A percentile compares a stretch with the other conserved stretches of the same genome.
Evolutionary conservation across 2,797 vertebrate genomes (phyloP).

Genomic region (Peromyscus attwateri): DNA sequence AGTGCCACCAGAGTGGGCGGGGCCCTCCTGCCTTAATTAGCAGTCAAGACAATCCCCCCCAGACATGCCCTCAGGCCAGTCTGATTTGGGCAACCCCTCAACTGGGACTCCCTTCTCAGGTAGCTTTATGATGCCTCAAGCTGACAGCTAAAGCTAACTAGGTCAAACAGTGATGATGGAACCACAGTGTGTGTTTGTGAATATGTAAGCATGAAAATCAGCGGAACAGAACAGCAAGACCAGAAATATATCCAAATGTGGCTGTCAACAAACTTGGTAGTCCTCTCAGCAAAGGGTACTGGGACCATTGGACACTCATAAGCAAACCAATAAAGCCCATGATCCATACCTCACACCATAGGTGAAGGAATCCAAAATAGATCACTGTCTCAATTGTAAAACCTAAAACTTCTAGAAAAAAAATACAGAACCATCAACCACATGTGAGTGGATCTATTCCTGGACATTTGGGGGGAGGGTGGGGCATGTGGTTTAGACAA

Average conservation of each 20-base stretch:
- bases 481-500: background rate
- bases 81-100: background rate
- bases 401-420: background rate
- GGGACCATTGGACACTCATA: background rate
- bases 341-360: background rate
- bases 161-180: background rate
- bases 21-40: background rate
- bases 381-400: background rate
- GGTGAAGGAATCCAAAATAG: background rate
- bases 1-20: too few species aligned
- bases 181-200: background rate
- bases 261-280: background rate
- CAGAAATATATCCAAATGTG: background rate
- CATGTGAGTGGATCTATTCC: background rate
- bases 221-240: background rate
- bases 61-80: background rate
- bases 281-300: background rate
- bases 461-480: too few species aligned
- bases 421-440: background rate
- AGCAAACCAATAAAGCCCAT: background rate
- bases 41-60: background rate
- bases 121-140: background rate
- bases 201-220: background rate
- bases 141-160: background rate
- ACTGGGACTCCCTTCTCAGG: background rate